Base-by-base conservation (phyloP, 2,113 vertebrate species). In the Melanotaenia duboulayi region DNA sequence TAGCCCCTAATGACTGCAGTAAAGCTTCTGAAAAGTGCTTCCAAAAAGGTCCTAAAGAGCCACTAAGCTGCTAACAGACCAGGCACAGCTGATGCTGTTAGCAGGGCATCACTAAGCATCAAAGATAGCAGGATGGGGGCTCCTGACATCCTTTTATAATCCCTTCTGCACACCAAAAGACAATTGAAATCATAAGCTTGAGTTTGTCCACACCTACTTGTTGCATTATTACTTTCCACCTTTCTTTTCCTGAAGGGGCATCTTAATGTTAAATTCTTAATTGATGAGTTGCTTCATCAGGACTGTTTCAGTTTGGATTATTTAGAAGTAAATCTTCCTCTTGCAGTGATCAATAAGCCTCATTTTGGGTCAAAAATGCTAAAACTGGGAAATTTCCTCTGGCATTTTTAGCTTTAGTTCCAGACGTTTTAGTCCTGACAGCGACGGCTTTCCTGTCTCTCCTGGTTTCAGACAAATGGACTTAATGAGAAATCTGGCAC, bases 1-100 rank as follows among this genome's bases (percentile, higher is more conserved):
- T 57, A 85, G 84, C 82, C 84, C 87, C 88, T 93, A 94, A 94
- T 93, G 90, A 92, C 90, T 78, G 88, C 83, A 80, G 88, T 80
- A 92, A 93, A 92, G 82, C 87, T 87, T 64, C 75, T 79, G 77
- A 89, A 92, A 90, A 89, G 67, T 69, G 84, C 80, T 56, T 81
- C 86, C 77, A 81, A 80, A 92, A 88, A 70, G 86, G 69, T 76
- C 85, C 90, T 91, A 86, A 92, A 93, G 89, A 91, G 87, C 85
- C 83, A 71, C 91, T 91, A 88, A 90, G 87, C 86, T 68, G 79
- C 88, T 79, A 74, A 85, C 88, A 77, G 82, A 65, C 57, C 1
- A 65, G 77, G 37, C 75, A n/a, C 56, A 66, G 65, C 71, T 46
- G 75, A 71, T 19, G 76, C 81, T 57, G 69, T 52, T 62, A 57